Percentiles rank a stretch among this genome's conserved stretches.
Evolutionary conservation across 2,797 vertebrate species (phyloP).

Genomic region (Aphelocoma californica): DNA sequence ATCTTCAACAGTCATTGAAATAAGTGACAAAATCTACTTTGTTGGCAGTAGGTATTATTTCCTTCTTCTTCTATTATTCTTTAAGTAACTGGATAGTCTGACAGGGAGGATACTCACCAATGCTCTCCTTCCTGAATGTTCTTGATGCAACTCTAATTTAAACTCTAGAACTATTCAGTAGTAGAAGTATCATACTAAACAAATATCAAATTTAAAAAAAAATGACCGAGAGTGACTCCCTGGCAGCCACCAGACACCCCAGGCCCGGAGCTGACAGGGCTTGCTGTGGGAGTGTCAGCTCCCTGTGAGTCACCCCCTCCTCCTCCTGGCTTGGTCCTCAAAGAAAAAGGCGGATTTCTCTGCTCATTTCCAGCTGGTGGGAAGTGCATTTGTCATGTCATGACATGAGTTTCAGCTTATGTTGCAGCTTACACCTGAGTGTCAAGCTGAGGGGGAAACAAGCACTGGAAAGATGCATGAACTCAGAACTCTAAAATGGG

Average conservation of each 20-base stretch:
- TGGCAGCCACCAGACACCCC: background rate
- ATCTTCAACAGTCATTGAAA: background rate
- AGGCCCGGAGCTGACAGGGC: background rate
- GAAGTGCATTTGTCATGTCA: background rate
- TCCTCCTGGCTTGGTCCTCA: background rate
- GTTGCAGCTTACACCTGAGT: background rate
- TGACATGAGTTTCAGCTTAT: background rate
- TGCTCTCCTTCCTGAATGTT: background rate
- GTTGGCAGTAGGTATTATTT: background rate
- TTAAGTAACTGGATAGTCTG: background rate
- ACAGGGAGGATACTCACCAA: background rate
- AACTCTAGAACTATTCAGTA: background rate
- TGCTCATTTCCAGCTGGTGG: background rate
- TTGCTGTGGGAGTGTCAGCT: background rate
- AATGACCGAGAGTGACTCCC: background rate
- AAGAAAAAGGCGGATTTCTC: background rate
- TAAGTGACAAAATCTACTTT: background rate
- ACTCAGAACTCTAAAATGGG: background rate
- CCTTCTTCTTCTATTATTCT: background rate
- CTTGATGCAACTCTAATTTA: background rate
- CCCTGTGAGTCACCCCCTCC: background rate
- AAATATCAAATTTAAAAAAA: background rate
- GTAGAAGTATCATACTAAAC: background rate
- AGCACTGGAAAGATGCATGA: background rate
- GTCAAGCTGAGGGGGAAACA: background rate